These are phyloP conservation scores for Spilarctia lutea DNA, from an alignment of 2,888 invertebrate genomes.

Conservation along the genomic window DNA sequence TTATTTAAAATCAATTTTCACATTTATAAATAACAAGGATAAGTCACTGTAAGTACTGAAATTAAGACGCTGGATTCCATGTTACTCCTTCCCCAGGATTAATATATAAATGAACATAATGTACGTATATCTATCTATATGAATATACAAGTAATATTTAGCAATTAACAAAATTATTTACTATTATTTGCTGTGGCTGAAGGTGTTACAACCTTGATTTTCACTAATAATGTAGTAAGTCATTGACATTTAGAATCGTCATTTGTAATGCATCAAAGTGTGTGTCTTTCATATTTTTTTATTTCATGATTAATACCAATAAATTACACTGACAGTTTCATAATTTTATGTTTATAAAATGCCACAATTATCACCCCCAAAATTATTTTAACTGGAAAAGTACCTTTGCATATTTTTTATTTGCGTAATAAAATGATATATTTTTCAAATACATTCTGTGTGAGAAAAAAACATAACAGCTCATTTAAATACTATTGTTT, in stretches of 20 bases:
- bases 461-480: slow-evolving; percentile 23
- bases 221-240: slow-evolving; percentile 4
- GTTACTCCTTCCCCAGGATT: no score
- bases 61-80: no score
- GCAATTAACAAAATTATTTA: no score
- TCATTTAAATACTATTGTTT: slow-evolving; percentile 23
- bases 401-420: slow-evolving; percentile 27
- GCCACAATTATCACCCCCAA: slow-evolving; percentile 21
- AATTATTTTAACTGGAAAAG: slow-evolving; percentile 7
- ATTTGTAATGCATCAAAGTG: slow-evolving; percentile 18
- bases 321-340: no score
- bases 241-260: slow-evolving; percentile 7
- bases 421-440: slow-evolving; percentile 15
- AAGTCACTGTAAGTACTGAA: no score
- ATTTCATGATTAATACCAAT: neutral
- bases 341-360: slow-evolving; percentile 31
- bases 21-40: no score
- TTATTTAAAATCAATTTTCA: no score
- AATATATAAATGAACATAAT: no score
- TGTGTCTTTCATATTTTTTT: slow-evolving; percentile 9
- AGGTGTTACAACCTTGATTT: neutral
- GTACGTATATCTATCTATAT: neutral
- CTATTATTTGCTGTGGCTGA: neutral
- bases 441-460: slow-evolving; percentile 19
- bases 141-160: neutral